Conservation (phyloP, 2,888 invertebrate species). For the Apodemia zela region DNA sequence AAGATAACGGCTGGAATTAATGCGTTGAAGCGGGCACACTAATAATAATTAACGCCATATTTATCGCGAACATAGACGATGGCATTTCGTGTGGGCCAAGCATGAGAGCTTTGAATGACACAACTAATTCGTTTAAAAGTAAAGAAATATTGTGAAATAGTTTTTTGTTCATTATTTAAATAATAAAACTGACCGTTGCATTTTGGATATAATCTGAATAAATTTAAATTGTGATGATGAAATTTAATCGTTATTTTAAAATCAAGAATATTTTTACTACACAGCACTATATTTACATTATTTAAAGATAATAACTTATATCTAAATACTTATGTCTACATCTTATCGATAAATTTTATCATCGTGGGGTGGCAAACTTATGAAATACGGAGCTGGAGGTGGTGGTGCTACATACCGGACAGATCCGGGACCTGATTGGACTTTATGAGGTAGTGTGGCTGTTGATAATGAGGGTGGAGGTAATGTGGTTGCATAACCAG, state of each 20-base stretch:
- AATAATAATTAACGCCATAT: too few relatives aligned
- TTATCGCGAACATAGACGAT: too few relatives aligned
- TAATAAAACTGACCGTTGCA: not conserved
- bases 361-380: slow-evolving; percentile 81
- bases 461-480: slow-evolving; percentile 81
- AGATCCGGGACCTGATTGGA: slow-evolving; percentile 75
- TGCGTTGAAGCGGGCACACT: too few relatives aligned
- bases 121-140: not conserved
- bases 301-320: slow-evolving; percentile 23
- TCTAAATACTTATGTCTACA: slow-evolving; percentile 16
- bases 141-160: not conserved
- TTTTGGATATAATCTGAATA: slow-evolving; percentile 21
- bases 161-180: not conserved
- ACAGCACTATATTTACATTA: slow-evolving; percentile 30
- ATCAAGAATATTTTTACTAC: slow-evolving; percentile 22
- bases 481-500: slow-evolving; percentile 81
- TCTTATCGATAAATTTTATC: slow-evolving; percentile 83
- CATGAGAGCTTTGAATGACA: not conserved
- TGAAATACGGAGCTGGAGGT: slow-evolving; percentile 84
- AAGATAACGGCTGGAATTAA: too few relatives aligned
- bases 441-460: slow-evolving; percentile 85
- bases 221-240: slow-evolving; percentile 34
- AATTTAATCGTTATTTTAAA: slow-evolving; percentile 24
- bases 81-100: too few relatives aligned
- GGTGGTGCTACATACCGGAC: slow-evolving; percentile 80